Evolutionary conservation across 2,113 vertebrate species (phyloP).

Genomic region (Tyto alba): DNA sequence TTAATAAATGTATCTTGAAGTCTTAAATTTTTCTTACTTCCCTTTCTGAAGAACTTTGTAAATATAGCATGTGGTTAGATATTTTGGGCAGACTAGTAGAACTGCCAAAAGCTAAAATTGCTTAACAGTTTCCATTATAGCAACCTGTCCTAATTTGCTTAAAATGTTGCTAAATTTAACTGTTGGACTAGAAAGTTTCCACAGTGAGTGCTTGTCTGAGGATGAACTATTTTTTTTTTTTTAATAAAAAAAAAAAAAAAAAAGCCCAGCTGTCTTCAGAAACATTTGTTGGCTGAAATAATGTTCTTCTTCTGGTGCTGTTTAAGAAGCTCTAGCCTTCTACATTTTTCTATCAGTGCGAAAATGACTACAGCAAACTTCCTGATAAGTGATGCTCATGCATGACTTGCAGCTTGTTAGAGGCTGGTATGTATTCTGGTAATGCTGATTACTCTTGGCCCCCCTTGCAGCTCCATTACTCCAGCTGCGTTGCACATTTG

Average conservation of each 20-base stretch:
- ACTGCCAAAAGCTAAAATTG: not conserved
- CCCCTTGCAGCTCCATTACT: not conserved
- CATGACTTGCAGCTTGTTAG: not conserved
- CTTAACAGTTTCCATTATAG: not conserved
- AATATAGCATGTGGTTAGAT: not conserved
- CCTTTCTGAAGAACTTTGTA: not conserved
- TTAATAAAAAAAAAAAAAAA: not conserved
- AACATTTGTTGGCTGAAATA: not conserved
- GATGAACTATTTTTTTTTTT: not conserved
- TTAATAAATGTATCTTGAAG: not conserved
- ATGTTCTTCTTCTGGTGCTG: not conserved
- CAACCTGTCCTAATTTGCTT: not conserved
- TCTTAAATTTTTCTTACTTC: not conserved
- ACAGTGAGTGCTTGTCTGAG: not conserved
- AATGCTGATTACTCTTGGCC: not conserved
- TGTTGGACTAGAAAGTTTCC: not conserved
- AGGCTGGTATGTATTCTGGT: not conserved
- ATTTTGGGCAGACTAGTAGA: not conserved
- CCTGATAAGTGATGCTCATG: not conserved
- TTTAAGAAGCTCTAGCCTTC: not conserved
- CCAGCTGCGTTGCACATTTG: not conserved
- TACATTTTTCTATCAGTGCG: not conserved
- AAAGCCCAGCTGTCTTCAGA: not conserved
- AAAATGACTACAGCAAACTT: not conserved
- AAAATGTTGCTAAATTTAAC: not conserved